These are phyloP conservation scores for Porphyrio hochstetteri DNA, from an alignment of 2,113 vertebrate genomes.

Conservation along the genomic window DNA sequence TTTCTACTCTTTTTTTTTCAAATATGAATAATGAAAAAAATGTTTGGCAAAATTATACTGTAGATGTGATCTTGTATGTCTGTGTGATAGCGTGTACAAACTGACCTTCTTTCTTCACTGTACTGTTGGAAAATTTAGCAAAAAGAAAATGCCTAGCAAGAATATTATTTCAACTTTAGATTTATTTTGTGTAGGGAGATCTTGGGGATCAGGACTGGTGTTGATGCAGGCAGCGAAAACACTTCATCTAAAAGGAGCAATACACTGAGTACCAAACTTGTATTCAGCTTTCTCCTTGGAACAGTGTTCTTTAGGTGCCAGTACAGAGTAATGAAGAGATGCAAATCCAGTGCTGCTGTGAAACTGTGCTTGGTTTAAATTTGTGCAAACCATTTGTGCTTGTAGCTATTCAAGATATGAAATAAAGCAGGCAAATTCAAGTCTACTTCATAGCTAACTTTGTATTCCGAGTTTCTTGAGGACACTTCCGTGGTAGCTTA, in stretches of 20 bases:
- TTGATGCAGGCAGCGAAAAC: not conserved
- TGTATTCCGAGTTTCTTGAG: not conserved
- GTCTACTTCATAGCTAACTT: not conserved
- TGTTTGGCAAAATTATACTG: not conserved
- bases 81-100: not conserved
- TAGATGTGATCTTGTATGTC: not conserved
- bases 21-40: not conserved
- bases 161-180: not conserved
- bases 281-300: not conserved
- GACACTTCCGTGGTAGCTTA: not conserved
- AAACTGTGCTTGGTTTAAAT: not conserved
- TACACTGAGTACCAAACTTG: not conserved
- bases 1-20: not conserved
- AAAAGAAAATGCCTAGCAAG: not conserved
- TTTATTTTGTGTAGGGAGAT: not conserved
- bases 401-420: not conserved
- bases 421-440: not conserved
- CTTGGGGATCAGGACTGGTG: not conserved
- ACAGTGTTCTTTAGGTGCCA: not conserved
- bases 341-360: not conserved
- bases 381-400: not conserved
- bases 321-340: not conserved
- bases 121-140: not conserved
- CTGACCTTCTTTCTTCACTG: not conserved
- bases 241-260: not conserved